Evolutionary conservation across 2,797 vertebrate genomes (phyloP).

Genomic region (Hippocampus kuda): DNA sequence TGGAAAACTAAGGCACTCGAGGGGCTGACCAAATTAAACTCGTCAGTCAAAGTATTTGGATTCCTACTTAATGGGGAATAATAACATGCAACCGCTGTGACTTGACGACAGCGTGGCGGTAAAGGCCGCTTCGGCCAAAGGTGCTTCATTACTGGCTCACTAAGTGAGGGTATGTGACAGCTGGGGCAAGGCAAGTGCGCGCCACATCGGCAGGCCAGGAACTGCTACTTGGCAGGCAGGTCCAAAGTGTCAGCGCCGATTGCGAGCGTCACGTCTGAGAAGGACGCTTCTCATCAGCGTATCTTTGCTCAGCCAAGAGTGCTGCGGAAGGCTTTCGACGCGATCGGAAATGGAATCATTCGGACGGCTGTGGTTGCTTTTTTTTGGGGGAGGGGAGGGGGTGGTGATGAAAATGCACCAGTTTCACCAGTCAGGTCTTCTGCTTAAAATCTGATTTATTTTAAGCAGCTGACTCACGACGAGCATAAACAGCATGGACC

Average conservation of each 20-base stretch:
- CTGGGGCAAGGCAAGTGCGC: conserved; percentile 43
- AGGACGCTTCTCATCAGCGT: conserved; percentile 40
- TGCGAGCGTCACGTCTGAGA: conserved; percentile 46
- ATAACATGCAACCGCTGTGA: not conserved
- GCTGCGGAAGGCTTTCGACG: conserved; percentile 2
- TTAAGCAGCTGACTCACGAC: not conserved
- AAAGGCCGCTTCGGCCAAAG: conserved; percentile 37
- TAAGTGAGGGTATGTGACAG: conserved; percentile 67
- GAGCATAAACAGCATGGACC: not conserved
- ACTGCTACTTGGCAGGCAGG: conserved; percentile 56
- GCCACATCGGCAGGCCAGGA: conserved; percentile 47
- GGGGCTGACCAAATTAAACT: not conserved
- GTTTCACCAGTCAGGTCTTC: not conserved
- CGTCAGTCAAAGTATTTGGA: not conserved
- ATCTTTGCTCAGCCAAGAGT: conserved; percentile 50
- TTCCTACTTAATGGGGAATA: not conserved
- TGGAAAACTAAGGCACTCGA: no score
- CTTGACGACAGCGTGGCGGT: conserved; percentile 1
- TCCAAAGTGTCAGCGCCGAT: conserved; percentile 60
- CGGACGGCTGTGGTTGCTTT: not conserved
- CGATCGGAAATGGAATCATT: conserved; percentile 4
- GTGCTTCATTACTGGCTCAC: conserved; percentile 48
- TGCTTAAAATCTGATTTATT: not conserved
- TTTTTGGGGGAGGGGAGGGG: not conserved
- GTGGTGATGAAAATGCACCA: not conserved